Base-by-base conservation (phyloP, 92 coral and sea anemone genomes). In the Hydrozoanthus gracilis region DNA sequence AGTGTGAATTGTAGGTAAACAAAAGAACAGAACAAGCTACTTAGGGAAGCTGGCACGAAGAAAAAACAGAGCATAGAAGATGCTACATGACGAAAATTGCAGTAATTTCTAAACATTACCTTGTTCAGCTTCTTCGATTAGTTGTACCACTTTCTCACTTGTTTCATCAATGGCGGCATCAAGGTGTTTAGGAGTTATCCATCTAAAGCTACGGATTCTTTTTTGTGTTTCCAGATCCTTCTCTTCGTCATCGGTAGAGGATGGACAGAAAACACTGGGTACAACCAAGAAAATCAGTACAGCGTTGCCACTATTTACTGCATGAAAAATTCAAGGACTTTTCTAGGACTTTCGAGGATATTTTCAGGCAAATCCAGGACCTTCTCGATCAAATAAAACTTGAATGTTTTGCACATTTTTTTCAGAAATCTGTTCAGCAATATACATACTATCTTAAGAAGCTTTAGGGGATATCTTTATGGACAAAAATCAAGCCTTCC, bases 181-280 rank as follows among this genome's bases (percentile, higher is more conserved):
- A 18, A 97, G 92, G 77, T 97, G 99, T 69, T 97, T 95, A 13
- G 96, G 96, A 17, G 94, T 93, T 4, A 97, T 94, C 99, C 99
- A 97, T 17, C 91, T 90, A 78, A 97, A 95, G 76, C 96, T 94
- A 35, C 99, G 95, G 27, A 97, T 97, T 77, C 92, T 91, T 77
- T 93, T 95, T 70, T 97, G 99, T 35, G 94, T 83, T 86, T 85
- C 97, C 65, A 97, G 78, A 66, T 97, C 99, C 71, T 94, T 97
- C 45, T 87, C 86, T 89, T 97, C 99, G 86, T 97, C 99, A 86
- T 95, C 98, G 55, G 99, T 97, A 10, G 96, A 86, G 10, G 93
- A 91, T 14, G 99, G 99, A 74, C 95, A 90, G 89, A 97, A 97
- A 54, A 97, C 98, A 68, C 99, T 97, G 70, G 48, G 9, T 79